Conservation (phyloP, 2,113 vertebrate species). For the Scomber colias region DNA sequence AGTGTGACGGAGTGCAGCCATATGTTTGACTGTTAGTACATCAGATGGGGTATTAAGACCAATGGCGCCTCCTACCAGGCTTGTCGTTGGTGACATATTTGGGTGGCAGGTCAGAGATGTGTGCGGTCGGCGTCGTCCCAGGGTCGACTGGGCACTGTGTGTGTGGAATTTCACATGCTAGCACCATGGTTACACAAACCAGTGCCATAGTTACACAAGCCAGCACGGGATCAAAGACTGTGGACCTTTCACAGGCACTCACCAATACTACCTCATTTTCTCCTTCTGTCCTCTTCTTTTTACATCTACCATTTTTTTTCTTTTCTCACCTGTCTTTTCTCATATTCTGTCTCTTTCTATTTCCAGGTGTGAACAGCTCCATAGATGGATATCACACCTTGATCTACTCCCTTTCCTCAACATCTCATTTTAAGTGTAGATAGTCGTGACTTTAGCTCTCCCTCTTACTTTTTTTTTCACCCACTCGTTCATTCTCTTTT, state of each 20-base stretch:
- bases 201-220: constrained; percentile 65
- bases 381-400: not conserved
- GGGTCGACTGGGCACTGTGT: constrained; percentile 44
- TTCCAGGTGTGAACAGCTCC: not conserved
- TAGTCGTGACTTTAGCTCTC: not conserved
- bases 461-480: not conserved
- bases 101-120: constrained; percentile 59
- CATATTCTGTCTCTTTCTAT: not conserved
- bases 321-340: constrained; percentile 25
- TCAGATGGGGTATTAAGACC: constrained; percentile 37
- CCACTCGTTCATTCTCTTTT: constrained; percentile 12
- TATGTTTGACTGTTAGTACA: constrained; percentile 24
- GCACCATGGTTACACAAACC: constrained; percentile 68
- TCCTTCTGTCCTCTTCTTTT: constrained; percentile 29
- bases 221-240: constrained; percentile 72
- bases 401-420: not conserved
- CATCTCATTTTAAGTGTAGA: not conserved
- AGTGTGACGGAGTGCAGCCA: constrained; percentile 10
- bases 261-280: constrained; percentile 66
- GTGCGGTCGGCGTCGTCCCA: constrained; percentile 42
- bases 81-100: constrained; percentile 47
- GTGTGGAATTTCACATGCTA: constrained; percentile 80
- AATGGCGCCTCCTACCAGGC: constrained; percentile 54
- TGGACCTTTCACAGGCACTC: constrained; percentile 75
- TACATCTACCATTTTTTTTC: constrained; percentile 1